Evolutionary conservation across 2,113 vertebrate genomes (phyloP).

Genomic region (Tyrannus savana): DNA sequence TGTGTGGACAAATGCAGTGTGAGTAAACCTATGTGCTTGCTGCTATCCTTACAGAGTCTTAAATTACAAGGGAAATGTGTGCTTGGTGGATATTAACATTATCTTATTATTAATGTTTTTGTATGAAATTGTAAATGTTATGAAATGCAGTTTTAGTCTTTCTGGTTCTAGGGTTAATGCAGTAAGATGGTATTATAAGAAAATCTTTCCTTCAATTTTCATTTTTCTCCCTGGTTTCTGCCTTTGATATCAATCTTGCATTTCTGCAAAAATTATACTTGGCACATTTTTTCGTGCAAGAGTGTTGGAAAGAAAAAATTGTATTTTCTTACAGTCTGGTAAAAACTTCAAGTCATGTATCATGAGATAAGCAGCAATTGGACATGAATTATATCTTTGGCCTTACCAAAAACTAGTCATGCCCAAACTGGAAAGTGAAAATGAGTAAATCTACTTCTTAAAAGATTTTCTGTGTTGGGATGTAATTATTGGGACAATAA

Average conservation of each 20-base stretch:
- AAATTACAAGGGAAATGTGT: neutral
- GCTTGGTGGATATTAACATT: neutral
- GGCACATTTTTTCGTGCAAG: neutral
- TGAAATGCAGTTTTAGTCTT: neutral
- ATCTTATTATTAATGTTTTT: neutral
- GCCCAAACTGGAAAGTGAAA: neutral
- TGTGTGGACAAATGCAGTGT: neutral
- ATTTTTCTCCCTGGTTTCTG: neutral
- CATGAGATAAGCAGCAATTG: neutral
- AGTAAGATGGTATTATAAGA: neutral
- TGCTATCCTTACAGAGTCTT: neutral
- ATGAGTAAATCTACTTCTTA: neutral
- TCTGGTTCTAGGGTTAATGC: neutral
- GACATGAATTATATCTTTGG: neutral
- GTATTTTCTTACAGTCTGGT: neutral
- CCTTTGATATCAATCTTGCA: neutral
- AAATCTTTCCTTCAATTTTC: neutral
- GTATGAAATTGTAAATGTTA: neutral
- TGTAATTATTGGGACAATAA: neutral
- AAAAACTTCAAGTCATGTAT: neutral
- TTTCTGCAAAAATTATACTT: neutral
- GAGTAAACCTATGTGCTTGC: neutral
- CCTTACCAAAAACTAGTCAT: neutral
- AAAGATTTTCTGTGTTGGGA: neutral
- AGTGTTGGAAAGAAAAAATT: neutral